Conservation (phyloP, 2,113 vertebrate genomes). For the Phasianus colchicus region DNA sequence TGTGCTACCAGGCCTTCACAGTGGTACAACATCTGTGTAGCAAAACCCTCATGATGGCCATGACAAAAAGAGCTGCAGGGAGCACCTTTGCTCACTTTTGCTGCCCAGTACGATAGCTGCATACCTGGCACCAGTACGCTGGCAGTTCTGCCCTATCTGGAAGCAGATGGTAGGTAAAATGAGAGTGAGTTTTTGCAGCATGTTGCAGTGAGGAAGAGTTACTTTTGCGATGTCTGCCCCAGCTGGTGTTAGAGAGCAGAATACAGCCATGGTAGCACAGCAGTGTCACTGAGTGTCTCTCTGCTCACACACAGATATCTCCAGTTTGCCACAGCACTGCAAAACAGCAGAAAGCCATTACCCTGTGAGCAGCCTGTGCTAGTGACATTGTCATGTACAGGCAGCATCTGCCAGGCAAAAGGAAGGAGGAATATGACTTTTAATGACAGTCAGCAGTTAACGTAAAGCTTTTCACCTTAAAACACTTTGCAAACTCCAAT, state of each 20-base stretch:
- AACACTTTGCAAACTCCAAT: not conserved
- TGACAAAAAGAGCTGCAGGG: not conserved
- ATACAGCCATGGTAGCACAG: not conserved
- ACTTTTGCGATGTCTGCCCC: not conserved
- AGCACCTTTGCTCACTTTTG: not conserved
- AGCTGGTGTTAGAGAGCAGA: not conserved
- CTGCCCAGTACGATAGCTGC: not conserved
- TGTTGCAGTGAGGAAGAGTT: not conserved
- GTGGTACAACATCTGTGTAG: not conserved
- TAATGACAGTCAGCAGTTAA: constrained; percentile 7
- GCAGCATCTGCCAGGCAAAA: not conserved
- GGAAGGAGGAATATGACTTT: not conserved
- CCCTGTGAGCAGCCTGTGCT: not conserved
- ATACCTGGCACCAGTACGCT: not conserved
- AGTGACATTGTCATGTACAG: not conserved
- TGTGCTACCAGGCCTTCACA: not conserved
- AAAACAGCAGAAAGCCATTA: not conserved
- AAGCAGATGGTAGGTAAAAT: not conserved
- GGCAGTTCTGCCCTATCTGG: not conserved
- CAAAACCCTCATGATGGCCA: not conserved
- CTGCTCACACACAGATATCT: not conserved
- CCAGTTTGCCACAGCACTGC: not conserved
- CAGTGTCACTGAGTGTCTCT: not conserved
- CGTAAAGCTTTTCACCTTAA: constrained; percentile 14
- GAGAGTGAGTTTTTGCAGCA: not conserved